Evolutionary conservation across 2,888 invertebrate species (phyloP).

Genomic region (Pachycephus smyrnensis): DNA sequence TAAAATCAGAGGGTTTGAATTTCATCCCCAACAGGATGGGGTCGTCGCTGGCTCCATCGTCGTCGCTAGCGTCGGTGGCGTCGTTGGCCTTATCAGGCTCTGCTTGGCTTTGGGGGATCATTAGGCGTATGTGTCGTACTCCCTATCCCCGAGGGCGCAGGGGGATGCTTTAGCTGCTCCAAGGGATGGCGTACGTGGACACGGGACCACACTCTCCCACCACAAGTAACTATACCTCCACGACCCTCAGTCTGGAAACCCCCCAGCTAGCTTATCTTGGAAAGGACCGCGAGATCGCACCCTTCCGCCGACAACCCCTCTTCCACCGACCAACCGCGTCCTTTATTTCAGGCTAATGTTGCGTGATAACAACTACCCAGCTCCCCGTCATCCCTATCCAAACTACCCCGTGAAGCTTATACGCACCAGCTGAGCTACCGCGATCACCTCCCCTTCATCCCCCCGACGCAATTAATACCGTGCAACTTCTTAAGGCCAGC

Average conservation of each 20-base stretch:
- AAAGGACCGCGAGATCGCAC: slow-evolving; percentile 2
- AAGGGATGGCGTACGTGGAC: slow-evolving; percentile 5
- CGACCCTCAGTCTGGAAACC: too few species aligned
- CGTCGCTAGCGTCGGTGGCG: slow-evolving; percentile 13
- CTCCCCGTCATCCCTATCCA: background rate
- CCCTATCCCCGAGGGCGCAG: background rate
- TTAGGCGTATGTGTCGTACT: slow-evolving; percentile 22
- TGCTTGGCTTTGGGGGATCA: slow-evolving; percentile 27
- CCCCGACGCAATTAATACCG: slow-evolving; percentile 32
- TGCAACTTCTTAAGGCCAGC: slow-evolving; percentile 21
- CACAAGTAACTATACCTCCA: too few species aligned
- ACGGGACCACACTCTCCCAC: background rate
- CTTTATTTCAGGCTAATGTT: slow-evolving; percentile 57
- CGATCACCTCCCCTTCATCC: slow-evolving; percentile 15
- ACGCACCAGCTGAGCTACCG: too few species aligned
- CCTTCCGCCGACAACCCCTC: background rate
- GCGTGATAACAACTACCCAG: slow-evolving; percentile 51
- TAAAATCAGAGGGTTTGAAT: slow-evolving; percentile 6
- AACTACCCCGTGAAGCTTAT: too few species aligned
- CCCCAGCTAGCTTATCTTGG: background rate
- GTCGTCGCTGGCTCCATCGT: background rate
- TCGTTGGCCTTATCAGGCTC: slow-evolving; percentile 24
- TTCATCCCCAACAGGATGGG: slow-evolving; percentile 2
- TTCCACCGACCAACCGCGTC: slow-evolving; percentile 28
- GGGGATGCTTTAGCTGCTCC: slow-evolving; percentile 9